Conservation (phyloP, 2,113 vertebrate genomes). For the Silurus asotus region DNA sequence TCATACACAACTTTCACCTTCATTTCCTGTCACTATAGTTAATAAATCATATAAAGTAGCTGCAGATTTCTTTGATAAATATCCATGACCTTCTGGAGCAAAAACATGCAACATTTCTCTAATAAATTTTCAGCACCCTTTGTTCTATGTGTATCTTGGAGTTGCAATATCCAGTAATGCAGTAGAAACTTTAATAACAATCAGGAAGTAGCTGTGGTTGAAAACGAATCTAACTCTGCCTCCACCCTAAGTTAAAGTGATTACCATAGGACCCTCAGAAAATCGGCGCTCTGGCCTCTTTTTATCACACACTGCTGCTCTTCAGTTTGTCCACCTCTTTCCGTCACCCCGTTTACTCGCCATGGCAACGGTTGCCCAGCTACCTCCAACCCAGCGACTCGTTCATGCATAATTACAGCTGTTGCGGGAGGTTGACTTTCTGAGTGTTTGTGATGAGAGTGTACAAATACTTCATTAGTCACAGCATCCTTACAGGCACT, state of each 20-base stretch:
- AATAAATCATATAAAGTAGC: not conserved
- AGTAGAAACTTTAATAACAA: not conserved
- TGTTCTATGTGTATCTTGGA: not conserved
- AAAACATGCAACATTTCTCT: not conserved
- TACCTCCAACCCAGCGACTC: conserved; percentile 27
- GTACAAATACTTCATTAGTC: conserved; percentile 45
- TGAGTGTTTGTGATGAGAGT: conserved; percentile 44
- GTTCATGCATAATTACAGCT: conserved; percentile 41
- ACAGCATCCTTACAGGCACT: conserved; percentile 33
- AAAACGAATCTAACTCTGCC: not conserved
- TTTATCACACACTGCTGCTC: not conserved
- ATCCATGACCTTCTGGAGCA: not conserved
- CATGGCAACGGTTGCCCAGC: conserved; percentile 38
- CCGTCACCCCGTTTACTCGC: conserved; percentile 31
- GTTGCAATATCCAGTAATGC: not conserved
- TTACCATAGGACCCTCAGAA: not conserved
- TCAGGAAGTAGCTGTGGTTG: not conserved
- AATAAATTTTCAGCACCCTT: too few species aligned
- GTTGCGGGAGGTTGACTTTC: conserved; percentile 36
- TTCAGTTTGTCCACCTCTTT: conserved; percentile 22
- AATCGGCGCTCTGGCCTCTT: conserved; percentile 9
- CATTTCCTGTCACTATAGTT: not conserved
- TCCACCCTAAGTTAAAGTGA: not conserved
- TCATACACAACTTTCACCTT: not conserved
- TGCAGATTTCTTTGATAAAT: not conserved